A percentile compares a stretch with the other conserved stretches of the same genome.
Conservation (phyloP, 2,797 vertebrate genomes). For the Myotis myotis region DNA sequence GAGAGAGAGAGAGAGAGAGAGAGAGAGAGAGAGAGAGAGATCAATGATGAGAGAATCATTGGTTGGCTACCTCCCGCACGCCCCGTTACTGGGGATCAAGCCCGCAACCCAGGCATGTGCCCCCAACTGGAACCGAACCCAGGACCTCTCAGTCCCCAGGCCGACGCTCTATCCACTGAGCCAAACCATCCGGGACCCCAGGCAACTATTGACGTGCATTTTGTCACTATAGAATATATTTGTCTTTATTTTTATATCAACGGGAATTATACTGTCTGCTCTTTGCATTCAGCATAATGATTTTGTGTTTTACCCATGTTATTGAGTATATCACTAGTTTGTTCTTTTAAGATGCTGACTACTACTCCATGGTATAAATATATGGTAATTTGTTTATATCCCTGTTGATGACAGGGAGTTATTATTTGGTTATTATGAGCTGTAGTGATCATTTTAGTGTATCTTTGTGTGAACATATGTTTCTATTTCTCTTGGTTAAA, state of each 20-base stretch:
- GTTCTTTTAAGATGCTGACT: constrained; percentile 6
- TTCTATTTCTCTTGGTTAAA: constrained; percentile 33
- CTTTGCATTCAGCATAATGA: constrained; percentile 20
- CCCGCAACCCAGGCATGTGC: too few species aligned
- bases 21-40: too few species aligned
- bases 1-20: too few species aligned
- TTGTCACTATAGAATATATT: not conserved
- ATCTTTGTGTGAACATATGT: not conserved
- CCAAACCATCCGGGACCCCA: not conserved
- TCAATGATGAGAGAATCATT: too few species aligned
- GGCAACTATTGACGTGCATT: not conserved
- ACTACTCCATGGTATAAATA: not conserved
- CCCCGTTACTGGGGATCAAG: too few species aligned
- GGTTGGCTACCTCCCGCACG: too few species aligned
- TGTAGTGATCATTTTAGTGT: not conserved
- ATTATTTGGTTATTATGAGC: constrained; percentile 32
- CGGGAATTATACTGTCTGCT: not conserved
- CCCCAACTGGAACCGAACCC: too few species aligned
- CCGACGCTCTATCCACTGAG: too few species aligned
- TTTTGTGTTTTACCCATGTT: constrained; percentile 21
- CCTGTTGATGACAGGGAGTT: not conserved
- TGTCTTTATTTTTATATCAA: constrained; percentile 29
- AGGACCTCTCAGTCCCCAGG: too few species aligned
- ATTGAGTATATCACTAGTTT: constrained; percentile 2
- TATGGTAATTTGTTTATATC: not conserved